Percentiles rank a stretch among this genome's conserved stretches.
These are phyloP conservation scores for Chondrosia reniformis DNA, from an alignment of 37 sponge, comb jelly and placozoan species.

Conservation along the genomic window DNA sequence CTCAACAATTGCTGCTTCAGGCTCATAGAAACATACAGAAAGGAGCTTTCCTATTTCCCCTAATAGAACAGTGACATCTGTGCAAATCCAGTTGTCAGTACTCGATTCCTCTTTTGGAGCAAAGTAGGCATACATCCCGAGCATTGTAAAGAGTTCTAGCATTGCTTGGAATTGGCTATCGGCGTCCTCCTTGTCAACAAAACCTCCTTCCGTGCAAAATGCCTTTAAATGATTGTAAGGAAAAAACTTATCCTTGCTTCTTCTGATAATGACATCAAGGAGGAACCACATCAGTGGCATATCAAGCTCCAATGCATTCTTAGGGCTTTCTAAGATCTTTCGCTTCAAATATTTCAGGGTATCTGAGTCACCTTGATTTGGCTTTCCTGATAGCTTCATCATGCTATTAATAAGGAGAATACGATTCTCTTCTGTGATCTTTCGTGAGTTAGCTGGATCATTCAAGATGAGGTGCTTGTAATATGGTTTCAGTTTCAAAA, in stretches of 20 bases:
- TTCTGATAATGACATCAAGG: not conserved
- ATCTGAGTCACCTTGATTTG: no score
- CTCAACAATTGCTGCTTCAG: not conserved
- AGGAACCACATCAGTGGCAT: slow-evolving; percentile 6
- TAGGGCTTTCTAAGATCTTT: not conserved
- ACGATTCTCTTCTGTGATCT: no score
- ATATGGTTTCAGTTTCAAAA: not conserved
- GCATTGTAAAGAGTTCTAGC: not conserved
- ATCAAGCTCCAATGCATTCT: not conserved
- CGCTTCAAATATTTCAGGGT: not conserved
- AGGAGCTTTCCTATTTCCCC: slow-evolving; percentile 1
- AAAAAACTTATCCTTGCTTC: not conserved
- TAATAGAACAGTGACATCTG: not conserved
- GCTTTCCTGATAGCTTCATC: no score
- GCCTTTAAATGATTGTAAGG: not conserved
- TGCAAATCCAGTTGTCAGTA: not conserved
- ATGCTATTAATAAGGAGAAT: no score
- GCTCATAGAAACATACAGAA: not conserved
- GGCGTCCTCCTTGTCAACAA: slow-evolving; percentile 1
- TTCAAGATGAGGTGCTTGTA: not conserved
- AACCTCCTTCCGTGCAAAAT: not conserved
- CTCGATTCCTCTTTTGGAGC: not conserved
- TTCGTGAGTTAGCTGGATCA: no score
- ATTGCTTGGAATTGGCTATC: not conserved
- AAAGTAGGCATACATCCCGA: not conserved